Base-by-base conservation (phyloP, 2,888 invertebrate genomes). In the Heliconius sara region DNA sequence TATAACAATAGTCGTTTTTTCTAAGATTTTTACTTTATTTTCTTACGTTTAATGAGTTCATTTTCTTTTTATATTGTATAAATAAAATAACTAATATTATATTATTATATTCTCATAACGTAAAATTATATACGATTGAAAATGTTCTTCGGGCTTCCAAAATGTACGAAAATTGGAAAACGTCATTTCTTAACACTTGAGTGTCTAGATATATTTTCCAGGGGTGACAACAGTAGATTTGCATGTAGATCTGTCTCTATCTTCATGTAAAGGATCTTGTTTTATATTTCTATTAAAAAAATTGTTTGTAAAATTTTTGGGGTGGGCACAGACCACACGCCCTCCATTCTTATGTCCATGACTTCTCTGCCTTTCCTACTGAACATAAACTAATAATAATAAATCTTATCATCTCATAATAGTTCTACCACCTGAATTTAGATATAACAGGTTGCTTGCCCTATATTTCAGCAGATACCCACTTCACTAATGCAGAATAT, bases 1-100 rank as follows among this genome's bases (percentile, higher is more conserved):
- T n/a, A n/a, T 68, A n/a, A 68, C 39, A 68, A 39, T 68, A 68
- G n/a, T 19, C 7, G 7, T 66, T 68, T 68, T n/a, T 68, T 68
- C 19, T 13, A 68, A n/a, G 1, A n/a, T 13, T 12, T 68, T n/a
- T 68, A n/a, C 39, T 10, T n/a, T 0, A 5, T 68, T n/a, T 34
- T 30, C n/a, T 19, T 67, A 3, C 22, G 0, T 67, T 67, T 63
- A 13, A n/a, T n/a, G n/a, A n/a, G n/a, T n/a, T n/a, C n/a, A n/a
- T n/a, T n/a, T n/a, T n/a, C n/a, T n/a, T 47, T 47, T 13, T 52
- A 52, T 34, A 39, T 19, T 47, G 1, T 19, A 19, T 6, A 52
- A 57, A n/a, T 57, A n/a, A 57, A 57, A 22, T 22, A 57, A 6
- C 9, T 57, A 22, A 57, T n/a, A n/a, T 3, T n/a, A 10, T n/a